Evolutionary conservation across 2,797 vertebrate species (phyloP).

Genomic region (Staurois parvus): DNA sequence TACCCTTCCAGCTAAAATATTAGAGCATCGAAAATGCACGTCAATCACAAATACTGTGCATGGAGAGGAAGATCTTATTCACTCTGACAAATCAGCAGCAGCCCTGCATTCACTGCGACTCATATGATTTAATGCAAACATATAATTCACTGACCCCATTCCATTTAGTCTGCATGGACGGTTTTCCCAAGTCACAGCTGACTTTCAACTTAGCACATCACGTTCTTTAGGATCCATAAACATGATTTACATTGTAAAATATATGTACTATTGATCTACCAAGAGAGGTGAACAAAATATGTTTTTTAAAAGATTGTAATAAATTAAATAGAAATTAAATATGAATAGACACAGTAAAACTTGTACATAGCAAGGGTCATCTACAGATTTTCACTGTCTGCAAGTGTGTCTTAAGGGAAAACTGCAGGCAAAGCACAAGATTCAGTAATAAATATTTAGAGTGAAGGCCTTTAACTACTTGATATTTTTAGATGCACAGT

Average conservation of each 20-base stretch:
- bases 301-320: not conserved
- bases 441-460: too few species aligned
- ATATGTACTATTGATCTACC: constrained; percentile 15
- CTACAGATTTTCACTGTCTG: not conserved
- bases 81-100: constrained; percentile 28
- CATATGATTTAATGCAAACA: constrained; percentile 14
- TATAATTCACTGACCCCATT: constrained; percentile 31
- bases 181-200: not conserved
- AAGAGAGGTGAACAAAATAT: not conserved
- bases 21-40: constrained; percentile 1
- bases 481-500: not conserved
- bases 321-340: not conserved
- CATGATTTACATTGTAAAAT: constrained; percentile 19
- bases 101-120: not conserved
- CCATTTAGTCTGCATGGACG: constrained; percentile 27
- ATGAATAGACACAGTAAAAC: not conserved
- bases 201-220: not conserved
- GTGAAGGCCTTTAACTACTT: not conserved
- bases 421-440: too few species aligned
- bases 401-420: not conserved
- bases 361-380: not conserved
- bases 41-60: not conserved
- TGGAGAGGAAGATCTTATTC: constrained; percentile 5
- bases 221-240: not conserved
- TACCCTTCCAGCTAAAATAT: not conserved